A percentile compares a stretch with the other conserved stretches of the same genome.
Conservation (phyloP, 2,888 invertebrate genomes). For the Acholoe squamosa region DNA sequence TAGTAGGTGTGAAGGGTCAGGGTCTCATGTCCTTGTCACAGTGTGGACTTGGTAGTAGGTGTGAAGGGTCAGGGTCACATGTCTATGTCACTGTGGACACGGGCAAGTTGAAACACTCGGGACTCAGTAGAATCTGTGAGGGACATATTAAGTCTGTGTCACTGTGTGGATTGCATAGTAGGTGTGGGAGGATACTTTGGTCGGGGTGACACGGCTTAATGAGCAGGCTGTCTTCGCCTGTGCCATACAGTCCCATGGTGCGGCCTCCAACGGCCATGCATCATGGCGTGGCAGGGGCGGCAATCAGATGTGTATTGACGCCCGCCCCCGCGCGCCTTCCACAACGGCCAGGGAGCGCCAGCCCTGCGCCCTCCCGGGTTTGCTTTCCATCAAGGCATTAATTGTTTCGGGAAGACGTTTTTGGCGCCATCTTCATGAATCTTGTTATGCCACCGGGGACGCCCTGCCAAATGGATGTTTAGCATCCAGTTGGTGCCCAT, state of each 20-base stretch:
- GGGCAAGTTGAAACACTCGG: too few relatives aligned
- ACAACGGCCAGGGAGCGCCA: background rate
- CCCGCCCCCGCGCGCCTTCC: slow-evolving; percentile 22
- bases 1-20: too few relatives aligned
- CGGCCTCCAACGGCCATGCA: background rate
- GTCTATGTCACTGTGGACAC: background rate
- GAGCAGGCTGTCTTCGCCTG: background rate
- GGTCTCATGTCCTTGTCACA: background rate
- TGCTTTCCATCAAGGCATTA: slow-evolving; percentile 51
- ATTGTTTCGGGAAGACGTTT: slow-evolving; percentile 41
- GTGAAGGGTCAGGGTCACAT: background rate
- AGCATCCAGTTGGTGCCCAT: background rate
- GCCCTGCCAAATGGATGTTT: slow-evolving; percentile 9
- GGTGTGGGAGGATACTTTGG: background rate
- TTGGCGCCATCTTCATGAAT: slow-evolving; percentile 52
- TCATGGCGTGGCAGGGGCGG: slow-evolving; percentile 21
- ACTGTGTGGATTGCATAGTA: background rate
- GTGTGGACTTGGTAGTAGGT: background rate
- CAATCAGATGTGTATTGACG: slow-evolving; percentile 34
- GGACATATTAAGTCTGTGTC: background rate
- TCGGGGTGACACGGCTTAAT: background rate
- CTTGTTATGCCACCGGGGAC: slow-evolving; percentile 24
- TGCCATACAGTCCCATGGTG: background rate
- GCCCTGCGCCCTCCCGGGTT: background rate
- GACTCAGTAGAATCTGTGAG: background rate